phyloP scores from a whole-genome alignment of 2,888 invertebrate species.

The Conops quadrifasciatus region DNA sequence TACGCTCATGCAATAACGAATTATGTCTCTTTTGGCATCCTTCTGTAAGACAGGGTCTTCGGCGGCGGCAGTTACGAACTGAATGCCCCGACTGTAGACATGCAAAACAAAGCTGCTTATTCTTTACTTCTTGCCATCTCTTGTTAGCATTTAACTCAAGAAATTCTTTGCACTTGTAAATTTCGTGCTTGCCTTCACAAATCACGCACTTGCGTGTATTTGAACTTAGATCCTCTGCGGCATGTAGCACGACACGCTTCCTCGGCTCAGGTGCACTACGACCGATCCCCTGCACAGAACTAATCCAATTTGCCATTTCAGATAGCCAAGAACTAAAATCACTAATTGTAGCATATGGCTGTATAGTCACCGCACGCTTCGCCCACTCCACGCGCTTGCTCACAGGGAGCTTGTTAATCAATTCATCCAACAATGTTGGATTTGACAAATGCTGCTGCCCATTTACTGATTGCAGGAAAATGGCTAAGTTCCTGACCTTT shows the following conservation, averaged over 20 bases:
- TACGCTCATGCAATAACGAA: constrained; percentile 16
- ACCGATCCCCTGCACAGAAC: constrained; percentile 2
- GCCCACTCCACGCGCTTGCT: constrained; percentile 41
- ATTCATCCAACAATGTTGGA: constrained; percentile 38
- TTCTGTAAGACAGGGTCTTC: constrained; percentile 6
- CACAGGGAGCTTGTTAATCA: constrained; percentile 38
- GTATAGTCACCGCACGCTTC: constrained; percentile 17
- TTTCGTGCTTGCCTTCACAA: constrained; percentile 7
- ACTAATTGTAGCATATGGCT: constrained; percentile 27
- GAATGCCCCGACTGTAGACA: constrained; percentile 16
- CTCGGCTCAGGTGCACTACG: background rate
- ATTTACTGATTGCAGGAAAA: constrained; percentile 36
- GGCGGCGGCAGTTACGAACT: background rate
- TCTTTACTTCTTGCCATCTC: constrained; percentile 14
- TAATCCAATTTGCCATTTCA: constrained; percentile 29
- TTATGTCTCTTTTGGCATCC: constrained; percentile 8
- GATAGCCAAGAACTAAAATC: constrained; percentile 31
- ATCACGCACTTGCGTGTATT: background rate
- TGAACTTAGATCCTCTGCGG: background rate
- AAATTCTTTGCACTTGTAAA: constrained; percentile 1
- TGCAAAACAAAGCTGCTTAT: constrained; percentile 10
- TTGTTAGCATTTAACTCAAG: background rate
- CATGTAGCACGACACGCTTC: constrained; percentile 25
- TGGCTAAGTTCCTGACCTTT: constrained; percentile 35
- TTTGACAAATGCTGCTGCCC: constrained; percentile 40